Evolutionary conservation across 2,888 invertebrate species (phyloP), one percentile per base, ranked within the genome.

Genomic region (Cantharis lateralis): DNA sequence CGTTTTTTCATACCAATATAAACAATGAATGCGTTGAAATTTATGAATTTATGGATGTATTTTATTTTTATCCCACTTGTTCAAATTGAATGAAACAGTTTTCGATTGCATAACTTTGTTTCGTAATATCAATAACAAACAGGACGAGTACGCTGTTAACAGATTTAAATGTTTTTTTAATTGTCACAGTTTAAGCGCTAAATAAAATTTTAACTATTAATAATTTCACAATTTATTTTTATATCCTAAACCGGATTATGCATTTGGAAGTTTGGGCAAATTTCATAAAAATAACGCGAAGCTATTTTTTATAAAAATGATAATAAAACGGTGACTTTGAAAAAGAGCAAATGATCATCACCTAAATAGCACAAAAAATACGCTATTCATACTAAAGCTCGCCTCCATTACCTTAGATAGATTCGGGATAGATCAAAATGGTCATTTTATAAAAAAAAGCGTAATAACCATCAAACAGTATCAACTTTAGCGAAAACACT

Each of bases 1-100:
- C 82, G 81, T 84, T 81, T 82, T 81, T 82, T 82, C 80, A 79
- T 81, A 78, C 75, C 77, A 77, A 76, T 80, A 76, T 77, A 81
- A 80, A 81, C 80, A 80, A 80, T 80, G 78, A 77, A 75, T 75
- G 72, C 72, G 74, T 72, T 74, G 76, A 79, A 80, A 80, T 80
- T 80, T 78, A 80, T 79, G 77, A 77, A 77, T 76, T 75, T 74
- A 78, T 76, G 74, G 76, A 74, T 76, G 78, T 74, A 73, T 74
- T 76, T 74, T 72, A 75, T 74, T 76, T 72, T 78, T 78, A 75
- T 78, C 74, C 76, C 64, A 48, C 70, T 62, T 72, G 74, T 68
- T 78, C 71, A 75, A 78, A 78, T 75, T 78, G 74, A 78, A 77
- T 77, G 77, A 77, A 77, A 77, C 77, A 77, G 77, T 77, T 74